phyloP scores from a whole-genome alignment of 2,797 vertebrate species.

The Brachyalestes nurse region DNA sequence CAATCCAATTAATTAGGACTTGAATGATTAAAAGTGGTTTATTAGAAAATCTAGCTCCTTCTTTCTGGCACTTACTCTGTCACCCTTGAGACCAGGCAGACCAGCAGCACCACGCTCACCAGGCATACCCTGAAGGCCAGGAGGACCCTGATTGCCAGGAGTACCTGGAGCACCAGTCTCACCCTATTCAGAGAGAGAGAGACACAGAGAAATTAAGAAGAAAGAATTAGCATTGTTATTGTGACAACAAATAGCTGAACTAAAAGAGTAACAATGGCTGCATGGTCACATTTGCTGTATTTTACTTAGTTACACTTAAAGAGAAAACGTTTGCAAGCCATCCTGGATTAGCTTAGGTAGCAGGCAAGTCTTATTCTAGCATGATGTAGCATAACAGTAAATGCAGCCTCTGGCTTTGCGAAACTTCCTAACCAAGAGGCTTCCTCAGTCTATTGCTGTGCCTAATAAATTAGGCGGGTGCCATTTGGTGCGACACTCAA shows the following conservation, averaged over 20 bases:
- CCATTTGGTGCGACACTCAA: background rate
- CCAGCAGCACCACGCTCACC: constrained; percentile 94
- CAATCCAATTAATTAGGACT: background rate
- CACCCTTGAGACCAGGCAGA: constrained; percentile 94
- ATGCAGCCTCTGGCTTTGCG: background rate
- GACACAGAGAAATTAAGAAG: background rate
- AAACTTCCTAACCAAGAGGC: background rate
- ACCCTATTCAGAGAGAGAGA: constrained; percentile 77
- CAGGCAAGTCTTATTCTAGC: background rate
- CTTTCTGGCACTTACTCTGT: constrained; percentile 84
- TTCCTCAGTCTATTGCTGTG: background rate
- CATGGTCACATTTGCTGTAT: background rate
- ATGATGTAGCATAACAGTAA: too few relatives aligned
- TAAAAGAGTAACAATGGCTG: background rate
- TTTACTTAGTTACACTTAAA: background rate
- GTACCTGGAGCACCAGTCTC: constrained; percentile 88
- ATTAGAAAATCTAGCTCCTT: background rate
- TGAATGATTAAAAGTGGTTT: too few relatives aligned
- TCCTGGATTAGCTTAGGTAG: background rate
- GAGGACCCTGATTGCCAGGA: constrained; percentile 88
- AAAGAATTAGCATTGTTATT: background rate
- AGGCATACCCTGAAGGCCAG: constrained; percentile 98
- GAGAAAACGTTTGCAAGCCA: background rate
- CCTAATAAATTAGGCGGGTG: background rate
- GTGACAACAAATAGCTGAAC: background rate